Percentiles rank a stretch among this genome's conserved stretches.
phyloP scores from a whole-genome alignment of 2,797 vertebrate species.

The Anabas testudineus region DNA sequence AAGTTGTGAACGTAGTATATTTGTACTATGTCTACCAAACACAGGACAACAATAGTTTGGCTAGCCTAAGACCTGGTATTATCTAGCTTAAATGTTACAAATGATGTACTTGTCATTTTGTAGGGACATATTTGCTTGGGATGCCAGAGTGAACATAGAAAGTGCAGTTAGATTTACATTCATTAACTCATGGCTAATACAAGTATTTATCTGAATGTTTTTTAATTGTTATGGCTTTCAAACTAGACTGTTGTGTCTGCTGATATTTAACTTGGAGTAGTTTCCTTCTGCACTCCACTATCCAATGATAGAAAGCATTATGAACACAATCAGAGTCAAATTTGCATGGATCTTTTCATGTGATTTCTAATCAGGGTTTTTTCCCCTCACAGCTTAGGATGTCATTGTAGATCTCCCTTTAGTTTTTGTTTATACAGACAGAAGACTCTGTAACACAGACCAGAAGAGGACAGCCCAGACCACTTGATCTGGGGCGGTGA shows the following conservation, averaged over 20 bases:
- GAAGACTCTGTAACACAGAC: constrained; percentile 35
- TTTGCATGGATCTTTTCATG: constrained; percentile 37
- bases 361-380: neutral
- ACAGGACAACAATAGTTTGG: constrained; percentile 28
- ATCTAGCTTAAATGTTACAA: constrained; percentile 22
- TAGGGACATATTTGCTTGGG: constrained; percentile 9
- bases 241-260: neutral
- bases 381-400: constrained; percentile 11
- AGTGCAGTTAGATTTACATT: neutral
- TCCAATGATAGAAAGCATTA: neutral
- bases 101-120: constrained; percentile 35
- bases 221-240: neutral
- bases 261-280: constrained; percentile 5
- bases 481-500: constrained; percentile 66
- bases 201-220: constrained; percentile 14
- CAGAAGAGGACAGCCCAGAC: constrained; percentile 40
- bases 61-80: constrained; percentile 20
- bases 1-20: constrained; percentile 27
- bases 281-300: neutral
- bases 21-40: constrained; percentile 26
- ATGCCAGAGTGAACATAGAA: constrained; percentile 6
- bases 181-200: neutral
- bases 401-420: constrained; percentile 36
- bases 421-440: constrained; percentile 50
- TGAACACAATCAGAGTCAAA: constrained; percentile 16